These are phyloP conservation scores for Temnothorax longispinosus DNA, from an alignment of 1,140 invertebrate species.

Conservation along the genomic window DNA sequence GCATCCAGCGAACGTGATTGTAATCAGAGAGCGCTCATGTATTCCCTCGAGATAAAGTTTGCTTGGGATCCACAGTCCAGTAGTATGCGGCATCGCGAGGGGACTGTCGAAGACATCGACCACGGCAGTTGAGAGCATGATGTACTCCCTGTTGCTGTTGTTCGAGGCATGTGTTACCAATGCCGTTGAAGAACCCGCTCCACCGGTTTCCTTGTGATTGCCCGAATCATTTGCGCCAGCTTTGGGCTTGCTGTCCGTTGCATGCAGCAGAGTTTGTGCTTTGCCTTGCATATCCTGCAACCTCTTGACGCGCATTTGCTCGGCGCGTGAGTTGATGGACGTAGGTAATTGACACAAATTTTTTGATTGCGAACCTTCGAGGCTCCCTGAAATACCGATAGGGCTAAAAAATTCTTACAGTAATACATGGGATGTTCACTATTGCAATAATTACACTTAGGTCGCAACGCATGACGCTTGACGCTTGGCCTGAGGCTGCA, in stretches of 20 bases:
- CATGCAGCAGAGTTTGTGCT: not conserved
- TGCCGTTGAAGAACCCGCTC: no score
- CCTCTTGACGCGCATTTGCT: not conserved
- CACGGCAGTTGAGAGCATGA: not conserved
- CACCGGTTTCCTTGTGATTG: no score
- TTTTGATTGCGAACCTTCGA: no score
- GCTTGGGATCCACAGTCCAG: not conserved
- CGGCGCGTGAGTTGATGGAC: not conserved
- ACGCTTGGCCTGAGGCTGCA: not conserved
- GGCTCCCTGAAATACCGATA: no score
- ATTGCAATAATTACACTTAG: not conserved
- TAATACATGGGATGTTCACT: not conserved
- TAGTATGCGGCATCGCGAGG: not conserved
- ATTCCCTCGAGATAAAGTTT: not conserved
- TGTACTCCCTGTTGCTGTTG: no score
- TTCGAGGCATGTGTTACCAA: no score
- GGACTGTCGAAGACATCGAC: not conserved
- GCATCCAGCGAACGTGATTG: not conserved
- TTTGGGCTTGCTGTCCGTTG: no score
- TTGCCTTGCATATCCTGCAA: not conserved
- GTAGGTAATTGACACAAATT: not conserved
- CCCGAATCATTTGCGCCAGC: no score
- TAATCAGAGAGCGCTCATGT: accelerated
- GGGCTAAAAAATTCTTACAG: no score
- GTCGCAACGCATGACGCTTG: not conserved